These are phyloP conservation scores for Machimus atricapillus DNA, from an alignment of 2,888 invertebrate genomes.

Conservation along the genomic window DNA sequence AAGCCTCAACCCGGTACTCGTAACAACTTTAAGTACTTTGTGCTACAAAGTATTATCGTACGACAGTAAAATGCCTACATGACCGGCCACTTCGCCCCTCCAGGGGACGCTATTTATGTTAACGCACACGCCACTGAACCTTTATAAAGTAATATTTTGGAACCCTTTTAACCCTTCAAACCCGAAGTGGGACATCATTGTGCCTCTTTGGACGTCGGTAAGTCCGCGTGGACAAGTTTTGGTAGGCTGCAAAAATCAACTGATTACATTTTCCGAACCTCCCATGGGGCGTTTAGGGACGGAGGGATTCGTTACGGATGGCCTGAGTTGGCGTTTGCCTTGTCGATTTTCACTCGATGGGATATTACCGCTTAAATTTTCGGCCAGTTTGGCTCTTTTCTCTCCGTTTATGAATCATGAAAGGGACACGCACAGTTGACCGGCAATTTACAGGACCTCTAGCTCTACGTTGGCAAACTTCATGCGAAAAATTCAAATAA, in stretches of 20 bases:
- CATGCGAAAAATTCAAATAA: background rate
- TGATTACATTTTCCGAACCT: slow-evolving; percentile 2
- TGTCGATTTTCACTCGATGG: background rate
- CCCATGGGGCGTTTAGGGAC: background rate
- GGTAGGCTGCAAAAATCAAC: background rate
- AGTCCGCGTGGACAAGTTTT: background rate
- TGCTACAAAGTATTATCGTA: background rate
- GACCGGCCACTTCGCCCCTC: background rate
- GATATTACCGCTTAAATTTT: background rate
- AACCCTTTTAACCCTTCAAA: slow-evolving; percentile 18
- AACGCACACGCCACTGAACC: background rate
- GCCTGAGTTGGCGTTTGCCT: background rate
- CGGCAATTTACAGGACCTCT: background rate
- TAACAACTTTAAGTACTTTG: background rate
- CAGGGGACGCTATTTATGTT: background rate
- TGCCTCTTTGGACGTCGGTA: background rate
- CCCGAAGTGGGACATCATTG: background rate
- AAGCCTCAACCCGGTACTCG: background rate
- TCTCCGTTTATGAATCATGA: background rate
- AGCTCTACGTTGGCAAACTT: background rate
- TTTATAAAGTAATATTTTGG: slow-evolving; percentile 15
- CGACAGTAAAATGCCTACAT: background rate
- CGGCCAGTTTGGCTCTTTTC: background rate
- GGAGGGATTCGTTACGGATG: background rate
- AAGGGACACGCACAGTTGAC: background rate